Base-by-base conservation (phyloP, 1,140 invertebrate genomes). In the Hydropsyche tenuis region DNA sequence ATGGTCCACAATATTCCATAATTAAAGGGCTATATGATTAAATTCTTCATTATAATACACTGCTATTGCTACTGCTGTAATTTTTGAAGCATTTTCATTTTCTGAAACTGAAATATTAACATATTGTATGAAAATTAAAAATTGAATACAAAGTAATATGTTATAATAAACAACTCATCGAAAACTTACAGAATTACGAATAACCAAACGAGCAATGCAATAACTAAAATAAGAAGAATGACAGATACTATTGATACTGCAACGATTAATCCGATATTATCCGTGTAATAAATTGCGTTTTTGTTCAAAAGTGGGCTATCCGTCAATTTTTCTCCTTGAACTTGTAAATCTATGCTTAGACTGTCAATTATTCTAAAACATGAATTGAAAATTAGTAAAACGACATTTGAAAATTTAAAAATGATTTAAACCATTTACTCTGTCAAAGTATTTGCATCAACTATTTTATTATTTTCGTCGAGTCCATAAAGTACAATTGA, bases 251-350 rank as follows among this genome's bases (percentile, higher is more conserved):
- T 76, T 11, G 78, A 74, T 6, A 81, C 77, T n/a, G 76, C 80
- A 45, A 78, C 78, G n/a, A 82, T 80, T 14, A 78, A 77, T 37
- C 79, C 81, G 45, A 69, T 73, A 69, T 80, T 76, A 65, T 69
- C 30, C 2, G 30, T 66, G 25, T 45, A 69, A 56, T n/a, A 48
- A n/a, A n/a, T n/a, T 3, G 66, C 20, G 12, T 42, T 45, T 66
- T 27, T 23, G 42, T 62, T 46, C 11, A 64, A 46, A 14, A 73
- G 20, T 1, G 12, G 6, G 51, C 53, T 72, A 4, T 72, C 51
- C 6, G 25, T 16, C 43, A 72, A 43, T 62, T 20, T 7, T 5
- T 5, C 12, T 2, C 51, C 23, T 60, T 72, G 53, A 16, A 62
- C 6, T 22, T 51, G 69, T 12, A 72, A 37, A 62, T 30, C 56